Evolutionary conservation across 1,140 invertebrate species (phyloP), one percentile per base, ranked within the genome.

Genomic region (Megalonaias nervosa): DNA sequence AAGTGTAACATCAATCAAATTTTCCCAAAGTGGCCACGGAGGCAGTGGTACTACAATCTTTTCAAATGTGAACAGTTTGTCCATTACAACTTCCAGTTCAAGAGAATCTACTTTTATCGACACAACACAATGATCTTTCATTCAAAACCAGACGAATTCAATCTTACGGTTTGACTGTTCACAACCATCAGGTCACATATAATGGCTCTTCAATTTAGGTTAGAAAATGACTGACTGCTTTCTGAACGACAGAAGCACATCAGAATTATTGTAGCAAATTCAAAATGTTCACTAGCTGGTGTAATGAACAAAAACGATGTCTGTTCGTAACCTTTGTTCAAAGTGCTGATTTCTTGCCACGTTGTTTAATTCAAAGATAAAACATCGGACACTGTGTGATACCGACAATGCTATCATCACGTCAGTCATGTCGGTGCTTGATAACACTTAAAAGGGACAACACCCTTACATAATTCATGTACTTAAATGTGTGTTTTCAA

Each of bases 201-300:
- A 56, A 80, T 19, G 68, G 68, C 5, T 75, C 75, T 75, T 75
- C 69, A 31, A 48, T 26, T 72, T n/a, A 67, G n/a, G 15, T 58
- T 62, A 59, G 64, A 67, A 59, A 72, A 6, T 59, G 75, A 55
- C 65, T 56, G 38, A 21, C 69, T 57, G 69, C 68, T 2, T 72
- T 58, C 15, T 71, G 73, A 69, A 57, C 68, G 2, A 57, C n/a
- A 61, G 72, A 73, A 48, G 74, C 72, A 55, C 60, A 74, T 19
- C 71, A 71, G 62, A 64, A 71, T 31, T 75, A 80, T 62, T n/a
- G 1, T 19, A 55, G 14, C 6, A 73, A 80, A 69, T 75, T 75
- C 64, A 71, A 58, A 67, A 23, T 26, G 59, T 80, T 75, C 68
- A 23, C 31, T 75, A 66, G 68, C 64, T 80, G 78, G 73, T 80